phyloP scores from a whole-genome alignment of 2,113 vertebrate genomes.

The Sminthopsis crassicaudata region DNA sequence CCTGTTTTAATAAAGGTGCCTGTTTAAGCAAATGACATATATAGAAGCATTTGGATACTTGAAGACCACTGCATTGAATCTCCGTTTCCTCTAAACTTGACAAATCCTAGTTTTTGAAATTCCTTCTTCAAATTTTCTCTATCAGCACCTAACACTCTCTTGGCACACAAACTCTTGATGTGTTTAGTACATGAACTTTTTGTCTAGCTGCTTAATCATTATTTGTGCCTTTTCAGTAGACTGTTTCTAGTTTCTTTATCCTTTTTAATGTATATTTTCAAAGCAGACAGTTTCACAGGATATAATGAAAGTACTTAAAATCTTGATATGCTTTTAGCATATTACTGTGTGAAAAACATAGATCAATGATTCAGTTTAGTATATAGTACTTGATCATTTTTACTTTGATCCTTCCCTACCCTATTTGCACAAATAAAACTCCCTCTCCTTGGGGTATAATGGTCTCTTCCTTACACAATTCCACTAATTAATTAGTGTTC shows the following conservation, averaged over 20 bases:
- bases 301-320: conserved; percentile 16
- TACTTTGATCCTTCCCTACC: background rate
- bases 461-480: background rate
- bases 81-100: conserved; percentile 24
- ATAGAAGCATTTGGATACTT: conserved; percentile 41
- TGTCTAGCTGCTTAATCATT: background rate
- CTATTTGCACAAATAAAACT: background rate
- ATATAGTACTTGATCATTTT: conserved; percentile 26
- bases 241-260: conserved; percentile 1
- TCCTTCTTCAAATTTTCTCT: background rate
- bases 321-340: background rate
- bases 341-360: conserved; percentile 28
- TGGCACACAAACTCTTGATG: background rate
- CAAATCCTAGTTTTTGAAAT: conserved; percentile 33
- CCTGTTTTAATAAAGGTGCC: background rate
- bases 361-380: conserved; percentile 24
- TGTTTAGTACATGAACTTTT: background rate
- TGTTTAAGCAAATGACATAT: background rate
- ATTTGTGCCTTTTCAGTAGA: background rate
- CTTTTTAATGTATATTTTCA: background rate
- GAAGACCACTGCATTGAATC: background rate
- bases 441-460: background rate
- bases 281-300: background rate
- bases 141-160: background rate
- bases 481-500: background rate